Percentiles rank a stretch among this genome's conserved stretches.
phyloP scores from a whole-genome alignment of 2,888 invertebrate species.

The Ochlodes sylvanus region DNA sequence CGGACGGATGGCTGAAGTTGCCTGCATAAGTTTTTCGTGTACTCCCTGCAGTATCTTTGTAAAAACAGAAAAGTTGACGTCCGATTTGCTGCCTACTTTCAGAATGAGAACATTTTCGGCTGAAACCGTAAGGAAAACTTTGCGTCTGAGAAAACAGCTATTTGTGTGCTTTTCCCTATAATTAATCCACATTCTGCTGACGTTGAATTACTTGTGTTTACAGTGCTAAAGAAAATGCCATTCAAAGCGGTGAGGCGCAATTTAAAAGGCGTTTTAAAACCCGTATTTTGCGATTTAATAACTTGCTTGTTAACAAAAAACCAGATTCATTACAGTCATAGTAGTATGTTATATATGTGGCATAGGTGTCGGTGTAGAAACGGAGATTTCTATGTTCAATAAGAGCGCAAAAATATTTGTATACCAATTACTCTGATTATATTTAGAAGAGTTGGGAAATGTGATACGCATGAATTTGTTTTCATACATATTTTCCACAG shows the following conservation, averaged over 20 bases:
- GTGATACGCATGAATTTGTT: not conserved
- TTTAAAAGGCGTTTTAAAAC: too few species aligned
- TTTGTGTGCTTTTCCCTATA: slow-evolving; percentile 13
- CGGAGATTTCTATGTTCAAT: too few species aligned
- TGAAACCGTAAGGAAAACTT: slow-evolving; percentile 60
- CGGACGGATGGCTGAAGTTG: slow-evolving; percentile 30
- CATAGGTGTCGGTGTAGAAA: too few species aligned
- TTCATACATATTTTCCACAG: not conserved
- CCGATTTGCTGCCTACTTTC: slow-evolving; percentile 72
- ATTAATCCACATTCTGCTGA: slow-evolving; percentile 10
- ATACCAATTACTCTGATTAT: not conserved
- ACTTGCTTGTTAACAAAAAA: too few species aligned
- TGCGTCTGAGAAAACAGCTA: slow-evolving; percentile 41
- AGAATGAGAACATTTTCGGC: slow-evolving; percentile 65
- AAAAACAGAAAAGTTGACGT: slow-evolving; percentile 72
- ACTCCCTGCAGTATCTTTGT: slow-evolving; percentile 56
- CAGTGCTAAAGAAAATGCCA: not conserved
- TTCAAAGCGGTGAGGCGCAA: too few species aligned
- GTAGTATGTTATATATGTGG: too few species aligned
- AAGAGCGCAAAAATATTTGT: too few species aligned
- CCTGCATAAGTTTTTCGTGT: slow-evolving; percentile 62
- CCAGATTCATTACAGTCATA: too few species aligned
- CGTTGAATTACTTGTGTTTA: slow-evolving; percentile 4
- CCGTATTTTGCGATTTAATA: too few species aligned
- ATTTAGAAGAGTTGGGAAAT: not conserved